Evolutionary conservation across 2,113 vertebrate genomes (phyloP).

Genomic region (Crotophaga sulcirostris): DNA sequence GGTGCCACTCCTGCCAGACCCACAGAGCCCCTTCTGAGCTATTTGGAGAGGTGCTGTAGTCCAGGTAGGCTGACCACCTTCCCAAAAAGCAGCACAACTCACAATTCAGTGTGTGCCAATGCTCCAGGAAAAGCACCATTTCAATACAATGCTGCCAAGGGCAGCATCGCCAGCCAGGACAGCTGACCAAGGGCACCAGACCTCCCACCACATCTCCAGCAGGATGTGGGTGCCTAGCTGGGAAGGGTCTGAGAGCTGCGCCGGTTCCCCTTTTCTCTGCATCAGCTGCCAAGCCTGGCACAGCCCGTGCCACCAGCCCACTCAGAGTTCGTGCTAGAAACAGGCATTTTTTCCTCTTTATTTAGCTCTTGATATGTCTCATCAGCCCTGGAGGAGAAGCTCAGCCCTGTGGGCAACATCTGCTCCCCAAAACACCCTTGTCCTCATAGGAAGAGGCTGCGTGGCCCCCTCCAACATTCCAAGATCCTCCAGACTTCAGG

Average conservation of each 20-base stretch:
- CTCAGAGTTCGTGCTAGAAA: not conserved
- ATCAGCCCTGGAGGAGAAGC: not conserved
- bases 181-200: not conserved
- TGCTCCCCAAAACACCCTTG: not conserved
- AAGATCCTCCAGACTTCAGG: not conserved
- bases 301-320: not conserved
- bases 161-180: not conserved
- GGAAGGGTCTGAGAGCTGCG: not conserved
- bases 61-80: not conserved
- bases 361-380: not conserved
- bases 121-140: accelerated
- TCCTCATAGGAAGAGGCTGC: not conserved
- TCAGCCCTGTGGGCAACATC: not conserved
- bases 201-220: not conserved
- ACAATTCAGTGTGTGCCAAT: accelerated
- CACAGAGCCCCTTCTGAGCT: not conserved
- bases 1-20: not conserved
- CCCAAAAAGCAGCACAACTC: accelerated
- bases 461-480: no score
- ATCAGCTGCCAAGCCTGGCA: not conserved
- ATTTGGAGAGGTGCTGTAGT: not conserved
- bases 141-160: not conserved
- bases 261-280: not conserved
- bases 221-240: no score
- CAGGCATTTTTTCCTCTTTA: not conserved